Percentiles rank a stretch among this genome's conserved stretches.
Conservation (phyloP, 2,113 vertebrate species). For the Empidonax alnorum region DNA sequence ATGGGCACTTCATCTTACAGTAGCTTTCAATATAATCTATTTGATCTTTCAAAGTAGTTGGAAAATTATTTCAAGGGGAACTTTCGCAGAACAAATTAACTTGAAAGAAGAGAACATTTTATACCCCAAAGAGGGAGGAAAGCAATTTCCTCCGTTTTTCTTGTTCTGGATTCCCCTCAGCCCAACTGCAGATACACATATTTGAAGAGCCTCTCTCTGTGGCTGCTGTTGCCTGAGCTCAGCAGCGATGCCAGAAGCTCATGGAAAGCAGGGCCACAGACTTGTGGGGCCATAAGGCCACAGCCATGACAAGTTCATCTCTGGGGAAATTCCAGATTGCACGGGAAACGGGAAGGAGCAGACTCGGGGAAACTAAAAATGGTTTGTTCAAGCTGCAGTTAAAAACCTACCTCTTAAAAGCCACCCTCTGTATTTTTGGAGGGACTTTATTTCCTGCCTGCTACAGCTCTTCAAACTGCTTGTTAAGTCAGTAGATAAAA, state of each 20-base stretch:
- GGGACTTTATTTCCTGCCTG: slow-evolving; percentile 10
- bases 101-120: slow-evolving; percentile 56
- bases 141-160: slow-evolving; percentile 46
- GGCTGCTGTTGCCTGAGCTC: neutral
- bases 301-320: neutral
- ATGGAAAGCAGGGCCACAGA: neutral
- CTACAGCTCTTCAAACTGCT: neutral
- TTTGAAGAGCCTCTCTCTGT: neutral
- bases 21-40: slow-evolving; percentile 55
- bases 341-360: neutral
- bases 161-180: slow-evolving; percentile 7
- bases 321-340: neutral
- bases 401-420: slow-evolving; percentile 1
- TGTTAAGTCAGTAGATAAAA: slow-evolving; percentile 30
- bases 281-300: neutral
- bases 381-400: neutral
- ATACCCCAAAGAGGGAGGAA: slow-evolving; percentile 46
- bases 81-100: slow-evolving; percentile 55
- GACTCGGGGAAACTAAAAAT: neutral
- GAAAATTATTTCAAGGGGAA: slow-evolving; percentile 40
- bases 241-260: neutral
- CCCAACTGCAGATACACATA: neutral
- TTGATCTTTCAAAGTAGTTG: slow-evolving; percentile 41
- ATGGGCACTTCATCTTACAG: slow-evolving; percentile 30
- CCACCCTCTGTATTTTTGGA: slow-evolving; percentile 6